Evolutionary conservation across 2,888 invertebrate species (phyloP), one percentile per base, ranked within the genome.

Genomic region (Graphium colonna): DNA sequence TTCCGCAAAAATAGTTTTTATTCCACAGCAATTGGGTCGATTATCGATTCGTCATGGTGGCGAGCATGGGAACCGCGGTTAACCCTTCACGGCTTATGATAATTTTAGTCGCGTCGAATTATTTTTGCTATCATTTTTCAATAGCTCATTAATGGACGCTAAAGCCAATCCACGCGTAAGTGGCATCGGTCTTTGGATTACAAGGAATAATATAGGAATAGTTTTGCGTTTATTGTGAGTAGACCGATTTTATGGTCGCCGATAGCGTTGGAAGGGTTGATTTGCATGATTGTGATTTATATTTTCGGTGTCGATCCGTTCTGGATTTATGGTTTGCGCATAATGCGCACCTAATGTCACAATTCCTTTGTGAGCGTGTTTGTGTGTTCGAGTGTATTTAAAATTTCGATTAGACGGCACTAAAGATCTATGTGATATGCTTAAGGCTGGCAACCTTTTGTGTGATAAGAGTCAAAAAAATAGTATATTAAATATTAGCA

Each of bases 111-210:
- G 72, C 65, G 4, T 67, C 69, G 81, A 82, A 84, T 82, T 79
- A 86, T 85, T 85, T 87, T 84, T 80, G 79, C 82, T 81, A 88
- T 89, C 88, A 89, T 89, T 88, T 88, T 89, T 89, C 89, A 88
- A 89, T 88, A 86, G 88, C 83, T 88, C 85, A 88, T 89, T 88
- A 88, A 77, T 75, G 69, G 67, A 62, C 63, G 69, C 72, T 68
- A 71, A 72, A 75, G 76, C 73, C 78, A 76, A 82, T 73, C 69
- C 79, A 73, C 55, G 75, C 80, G 83, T 82, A 78, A 85, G 84
- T 82, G 79, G 73, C 71, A 64, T 78, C 69, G 76, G 73, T 77
- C 78, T 71, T 68, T n/a, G 21, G 64, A 59, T 67, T 57, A 65
- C 66, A 79, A 74, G 78, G 68, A 59, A 65, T 64, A 64, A 66